Evolutionary conservation across 2,797 vertebrate genomes (phyloP), one percentile per base, ranked within the genome.

Genomic region (Catharus ustulatus): DNA sequence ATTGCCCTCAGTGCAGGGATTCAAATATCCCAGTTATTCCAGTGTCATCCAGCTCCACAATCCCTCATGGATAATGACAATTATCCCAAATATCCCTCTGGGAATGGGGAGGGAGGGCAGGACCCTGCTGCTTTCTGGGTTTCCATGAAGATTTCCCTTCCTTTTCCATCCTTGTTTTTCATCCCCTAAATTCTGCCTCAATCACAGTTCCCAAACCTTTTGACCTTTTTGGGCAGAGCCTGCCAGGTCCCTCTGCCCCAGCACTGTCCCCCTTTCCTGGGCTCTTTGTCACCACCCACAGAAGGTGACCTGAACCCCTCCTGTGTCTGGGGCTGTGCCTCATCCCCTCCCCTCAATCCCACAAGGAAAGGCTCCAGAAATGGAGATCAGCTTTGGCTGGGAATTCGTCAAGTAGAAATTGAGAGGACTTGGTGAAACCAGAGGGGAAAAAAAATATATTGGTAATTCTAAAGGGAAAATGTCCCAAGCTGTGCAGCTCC

Each of bases 91-190:
- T 40, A 40, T 40, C 40, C 40, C 9, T 0, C 26, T 30, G 77
- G 36, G 58, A 22, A 6, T 34, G 17, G 38, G 75, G 36, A 46
- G 48, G 5, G 40, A 46, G 18, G 40, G 11, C 29, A 7, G 18
- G 3, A 14, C 49, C 29, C 1, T 0, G 26, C 46, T 29, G 67
- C 21, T 54, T 18, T 52, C 72, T 8, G 48, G 13, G 13, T 38
- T 66, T 20, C 78, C 34, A 2, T n/a, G 22, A 62, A 40, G 21
- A 5, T 24, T 34, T 72, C 62, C 46, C 21, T 48, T 36, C 57
- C 26, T 19, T 72, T 55, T 11, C 49, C 40, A 23, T 24, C 48
- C 10, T 21, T 5, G 0, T 51, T 59, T 71, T 45, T 48, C 58
- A 36, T 10, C 54, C 59, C 36, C 64, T 43, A 21, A 72, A 36